Evolutionary conservation across 2,113 vertebrate genomes (phyloP).

Genomic region (Oncorhynchus tshawytscha): DNA sequence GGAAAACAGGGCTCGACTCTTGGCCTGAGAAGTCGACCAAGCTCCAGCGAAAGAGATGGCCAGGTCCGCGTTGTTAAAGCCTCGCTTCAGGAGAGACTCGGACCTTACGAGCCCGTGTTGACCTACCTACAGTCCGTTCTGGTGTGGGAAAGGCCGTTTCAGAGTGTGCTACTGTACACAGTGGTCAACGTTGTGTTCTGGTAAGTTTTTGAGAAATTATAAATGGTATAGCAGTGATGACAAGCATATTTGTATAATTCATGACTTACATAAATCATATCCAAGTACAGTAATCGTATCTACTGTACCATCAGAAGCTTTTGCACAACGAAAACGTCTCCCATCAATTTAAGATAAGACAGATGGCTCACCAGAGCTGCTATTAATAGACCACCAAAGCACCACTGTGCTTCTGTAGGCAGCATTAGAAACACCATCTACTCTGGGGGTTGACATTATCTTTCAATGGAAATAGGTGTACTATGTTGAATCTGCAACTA

Average conservation of each 20-base stretch:
- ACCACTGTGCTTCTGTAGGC: slow-evolving; percentile 1
- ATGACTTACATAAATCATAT: no score
- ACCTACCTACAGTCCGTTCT: slow-evolving; percentile 83
- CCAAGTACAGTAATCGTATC: no score
- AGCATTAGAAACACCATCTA: background rate
- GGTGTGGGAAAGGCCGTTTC: slow-evolving; percentile 85
- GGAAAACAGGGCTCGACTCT: slow-evolving; percentile 37
- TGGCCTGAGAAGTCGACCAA: slow-evolving; percentile 52
- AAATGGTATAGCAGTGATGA: no score
- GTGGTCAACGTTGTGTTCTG: slow-evolving; percentile 82
- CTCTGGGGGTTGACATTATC: no score
- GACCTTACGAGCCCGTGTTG: slow-evolving; percentile 83
- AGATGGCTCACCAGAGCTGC: slow-evolving; percentile 40
- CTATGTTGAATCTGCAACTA: no score
- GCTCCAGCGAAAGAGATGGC: slow-evolving; percentile 71
- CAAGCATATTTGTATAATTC: no score
- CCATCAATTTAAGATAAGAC: slow-evolving; percentile 17
- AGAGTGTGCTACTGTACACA: slow-evolving; percentile 78
- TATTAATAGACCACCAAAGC: slow-evolving; percentile 52
- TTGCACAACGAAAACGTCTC: slow-evolving; percentile 2
- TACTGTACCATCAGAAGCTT: no score
- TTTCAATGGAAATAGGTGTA: no score
- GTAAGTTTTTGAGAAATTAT: slow-evolving; percentile 66
- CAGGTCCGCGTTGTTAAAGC: slow-evolving; percentile 76
- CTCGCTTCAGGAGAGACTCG: slow-evolving; percentile 73